These are phyloP conservation scores for Panopea generosa DNA, from an alignment of 2,888 invertebrate species.

Conservation along the genomic window DNA sequence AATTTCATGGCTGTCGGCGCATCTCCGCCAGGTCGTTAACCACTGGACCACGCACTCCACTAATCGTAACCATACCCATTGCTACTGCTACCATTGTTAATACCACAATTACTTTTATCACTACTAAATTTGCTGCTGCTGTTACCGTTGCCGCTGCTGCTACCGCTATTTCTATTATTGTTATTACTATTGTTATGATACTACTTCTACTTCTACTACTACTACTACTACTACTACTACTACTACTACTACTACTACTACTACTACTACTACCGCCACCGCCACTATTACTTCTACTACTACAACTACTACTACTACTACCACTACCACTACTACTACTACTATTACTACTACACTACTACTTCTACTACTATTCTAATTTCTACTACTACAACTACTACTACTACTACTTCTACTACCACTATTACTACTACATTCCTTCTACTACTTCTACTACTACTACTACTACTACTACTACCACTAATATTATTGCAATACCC, in stretches of 20 bases:
- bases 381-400: constrained; percentile 10
- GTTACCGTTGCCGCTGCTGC: constrained; percentile 8
- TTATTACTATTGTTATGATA: constrained; percentile 7
- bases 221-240: constrained; percentile 13
- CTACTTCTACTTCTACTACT: constrained; percentile 10
- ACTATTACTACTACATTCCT: constrained; percentile 4
- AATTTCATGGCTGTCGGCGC: too few species aligned
- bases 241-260: constrained; percentile 12
- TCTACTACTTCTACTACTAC: neutral
- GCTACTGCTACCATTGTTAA: constrained; percentile 6
- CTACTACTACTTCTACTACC: constrained; percentile 13
- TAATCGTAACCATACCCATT: constrained; percentile 1
- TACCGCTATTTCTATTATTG: neutral
- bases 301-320: constrained; percentile 6
- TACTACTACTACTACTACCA: constrained; percentile 8
- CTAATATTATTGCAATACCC: constrained; percentile 10
- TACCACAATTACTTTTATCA: constrained; percentile 17
- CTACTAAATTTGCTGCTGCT: constrained; percentile 17
- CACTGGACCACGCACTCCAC: too few species aligned
- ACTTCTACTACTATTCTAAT: neutral
- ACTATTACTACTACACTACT: constrained; percentile 2
- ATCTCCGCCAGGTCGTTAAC: too few species aligned
- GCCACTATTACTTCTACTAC: constrained; percentile 6
- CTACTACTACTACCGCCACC: constrained; percentile 7
- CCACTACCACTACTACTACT: constrained; percentile 10